phyloP scores from a whole-genome alignment of 2,113 vertebrate species.

The Sarotherodon lohbergeri region DNA sequence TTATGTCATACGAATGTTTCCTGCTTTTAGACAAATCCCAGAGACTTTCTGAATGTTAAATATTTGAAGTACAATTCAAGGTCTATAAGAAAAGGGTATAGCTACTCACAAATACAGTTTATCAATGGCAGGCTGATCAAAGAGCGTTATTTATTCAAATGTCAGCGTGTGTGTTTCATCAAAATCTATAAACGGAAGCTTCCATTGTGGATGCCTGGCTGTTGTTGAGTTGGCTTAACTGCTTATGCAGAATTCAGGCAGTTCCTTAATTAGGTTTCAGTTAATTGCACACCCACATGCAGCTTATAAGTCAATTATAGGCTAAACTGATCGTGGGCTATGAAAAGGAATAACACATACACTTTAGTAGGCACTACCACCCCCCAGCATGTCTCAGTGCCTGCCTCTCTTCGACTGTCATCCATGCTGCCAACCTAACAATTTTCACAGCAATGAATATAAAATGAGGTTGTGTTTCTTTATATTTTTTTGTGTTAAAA shows the following conservation, averaged over 20 bases:
- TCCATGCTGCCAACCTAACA: conserved; percentile 12
- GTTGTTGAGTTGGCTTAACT: conserved; percentile 6
- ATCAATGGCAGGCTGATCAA: not conserved
- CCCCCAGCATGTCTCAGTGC: not conserved
- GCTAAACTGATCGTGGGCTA: conserved; percentile 25
- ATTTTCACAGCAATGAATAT: not conserved
- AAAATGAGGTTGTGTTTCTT: not conserved
- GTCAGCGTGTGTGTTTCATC: not conserved
- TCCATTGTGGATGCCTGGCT: not conserved
- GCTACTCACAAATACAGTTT: not conserved
- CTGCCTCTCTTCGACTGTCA: not conserved
- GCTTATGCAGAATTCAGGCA: conserved; percentile 35
- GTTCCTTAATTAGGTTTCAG: conserved; percentile 48
- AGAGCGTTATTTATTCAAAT: not conserved
- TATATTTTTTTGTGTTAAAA: not conserved
- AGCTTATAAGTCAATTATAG: conserved; percentile 52
- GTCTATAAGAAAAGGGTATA: not conserved
- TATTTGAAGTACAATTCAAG: not conserved
- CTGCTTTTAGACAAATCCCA: not conserved
- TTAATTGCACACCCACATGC: conserved; percentile 57
- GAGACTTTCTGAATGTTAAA: not conserved
- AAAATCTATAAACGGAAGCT: not conserved
- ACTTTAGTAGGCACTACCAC: not conserved
- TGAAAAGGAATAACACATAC: conserved; percentile 6
- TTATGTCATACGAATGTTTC: not conserved